Evolutionary conservation across 2,888 invertebrate species (phyloP), one percentile per base, ranked within the genome.

Genomic region (Cyclophora punctaria): DNA sequence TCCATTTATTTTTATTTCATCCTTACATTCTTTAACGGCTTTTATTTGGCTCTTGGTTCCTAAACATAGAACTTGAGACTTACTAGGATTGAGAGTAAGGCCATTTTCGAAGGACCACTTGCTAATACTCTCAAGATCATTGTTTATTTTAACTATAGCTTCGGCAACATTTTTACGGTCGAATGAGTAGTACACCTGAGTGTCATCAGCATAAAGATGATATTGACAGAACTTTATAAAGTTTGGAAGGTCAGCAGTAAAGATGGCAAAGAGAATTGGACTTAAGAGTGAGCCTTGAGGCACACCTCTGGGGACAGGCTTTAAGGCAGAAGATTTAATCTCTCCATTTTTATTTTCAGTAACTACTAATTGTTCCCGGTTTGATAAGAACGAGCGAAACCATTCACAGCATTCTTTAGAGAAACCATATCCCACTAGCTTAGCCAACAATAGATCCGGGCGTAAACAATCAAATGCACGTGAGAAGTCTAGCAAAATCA

Each of bases 391-490:
- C 20, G 58, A 58, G 2, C 42, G 4, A 35, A 64, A 59, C 61
- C 60, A 62, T 5, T 44, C 43, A 0, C 56, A n/a, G 4, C 57
- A 7, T 0, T 41, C 4, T 1, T 3, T 1, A 4, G 51, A 35
- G 45, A 59, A 57, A 1, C 59, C 59, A 34, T 62, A 60, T 35
- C 42, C 58, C 0, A 45, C 4, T 4, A 60, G 34, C 43, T 60
- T 60, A 0, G 58, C 55, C 0, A 60, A 5, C 0, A 59, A 20
- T 0, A 60, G 34, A 0, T 44, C 4, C 0, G 35, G 41, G 41
- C 55, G 54, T 3, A 59, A 53, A 1, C 37, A 20, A 42, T 62
- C 62, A 46, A 62, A 60, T 2, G 62, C 62, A 3, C 59, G 48
- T 0, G 59, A 59, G 41, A 50, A 61, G 44, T 61, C 61, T 0